phyloP scores from a whole-genome alignment of 2,888 invertebrate genomes.

The Trachelus stipa region DNA sequence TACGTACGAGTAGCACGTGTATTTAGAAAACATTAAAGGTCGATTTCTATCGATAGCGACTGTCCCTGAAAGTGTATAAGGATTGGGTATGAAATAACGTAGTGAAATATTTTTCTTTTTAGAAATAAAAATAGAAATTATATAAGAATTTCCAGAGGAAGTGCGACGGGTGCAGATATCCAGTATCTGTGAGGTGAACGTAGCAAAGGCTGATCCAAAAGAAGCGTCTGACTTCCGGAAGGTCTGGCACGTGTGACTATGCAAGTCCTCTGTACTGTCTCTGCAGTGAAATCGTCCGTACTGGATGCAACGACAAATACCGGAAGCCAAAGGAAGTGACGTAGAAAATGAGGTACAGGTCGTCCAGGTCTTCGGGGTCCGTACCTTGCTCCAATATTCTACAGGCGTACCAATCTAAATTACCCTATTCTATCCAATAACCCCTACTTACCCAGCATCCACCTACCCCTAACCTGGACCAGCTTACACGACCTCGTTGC shows the following conservation, averaged over 20 bases:
- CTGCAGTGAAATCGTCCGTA: conserved; percentile 41
- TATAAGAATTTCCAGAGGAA: not conserved
- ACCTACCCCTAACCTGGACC: not conserved
- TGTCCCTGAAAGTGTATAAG: not conserved
- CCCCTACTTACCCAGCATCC: not conserved
- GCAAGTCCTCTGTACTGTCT: not conserved
- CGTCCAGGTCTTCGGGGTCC: not conserved
- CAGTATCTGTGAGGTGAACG: not conserved
- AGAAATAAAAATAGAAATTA: no score
- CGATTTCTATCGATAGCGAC: conserved; percentile 1
- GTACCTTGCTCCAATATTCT: conserved; percentile 10
- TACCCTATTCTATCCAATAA: conserved; percentile 18
- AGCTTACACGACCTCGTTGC: not conserved
- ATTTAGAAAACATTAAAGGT: not conserved
- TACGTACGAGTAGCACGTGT: not conserved
- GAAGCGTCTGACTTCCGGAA: not conserved
- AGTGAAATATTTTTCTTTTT: not conserved
- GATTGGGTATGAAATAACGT: not conserved
- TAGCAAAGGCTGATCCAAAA: not conserved
- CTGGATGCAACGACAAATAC: conserved; percentile 23
- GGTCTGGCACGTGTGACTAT: not conserved
- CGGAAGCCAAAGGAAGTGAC: not conserved
- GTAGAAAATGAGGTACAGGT: not conserved
- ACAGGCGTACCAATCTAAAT: conserved; percentile 17
- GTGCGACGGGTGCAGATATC: not conserved